Evolutionary conservation across 2,113 vertebrate genomes (phyloP).

Genomic region (Rhea americana): DNA sequence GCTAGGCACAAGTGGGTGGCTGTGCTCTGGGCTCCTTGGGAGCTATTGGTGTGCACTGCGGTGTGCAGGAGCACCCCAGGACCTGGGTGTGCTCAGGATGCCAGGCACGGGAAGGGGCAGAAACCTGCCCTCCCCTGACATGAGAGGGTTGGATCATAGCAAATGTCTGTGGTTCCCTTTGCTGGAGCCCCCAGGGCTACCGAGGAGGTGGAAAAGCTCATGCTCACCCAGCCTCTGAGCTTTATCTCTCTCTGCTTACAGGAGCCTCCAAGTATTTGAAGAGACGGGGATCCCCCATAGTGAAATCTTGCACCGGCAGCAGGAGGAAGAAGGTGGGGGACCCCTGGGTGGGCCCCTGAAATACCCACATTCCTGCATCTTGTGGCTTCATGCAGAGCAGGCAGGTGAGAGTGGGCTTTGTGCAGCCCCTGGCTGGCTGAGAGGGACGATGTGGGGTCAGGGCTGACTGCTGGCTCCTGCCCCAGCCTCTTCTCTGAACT

Average conservation of each 20-base stretch:
- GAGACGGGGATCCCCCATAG: slow-evolving; percentile 90
- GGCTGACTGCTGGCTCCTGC: background rate
- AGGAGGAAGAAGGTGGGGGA: slow-evolving; percentile 84
- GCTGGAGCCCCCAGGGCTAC: slow-evolving; percentile 4
- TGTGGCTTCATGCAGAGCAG: slow-evolving; percentile 91
- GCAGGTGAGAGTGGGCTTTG: slow-evolving; percentile 75
- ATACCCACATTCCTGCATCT: slow-evolving; percentile 88
- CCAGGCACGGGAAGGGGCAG: background rate
- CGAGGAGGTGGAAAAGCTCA: background rate
- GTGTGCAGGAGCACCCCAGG: background rate
- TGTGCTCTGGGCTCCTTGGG: background rate
- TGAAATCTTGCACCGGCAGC: slow-evolving; percentile 86
- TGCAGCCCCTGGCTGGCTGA: background rate
- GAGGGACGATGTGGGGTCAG: background rate
- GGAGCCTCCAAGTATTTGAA: slow-evolving; percentile 93
- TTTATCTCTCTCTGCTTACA: slow-evolving; percentile 55
- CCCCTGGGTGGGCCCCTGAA: slow-evolving; percentile 90
- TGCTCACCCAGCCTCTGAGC: slow-evolving; percentile 30
- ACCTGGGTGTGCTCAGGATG: background rate
- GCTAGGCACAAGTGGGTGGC: slow-evolving; percentile 48
- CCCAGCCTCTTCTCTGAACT: background rate
- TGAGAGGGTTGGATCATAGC: background rate
- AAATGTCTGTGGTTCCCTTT: slow-evolving; percentile 19
- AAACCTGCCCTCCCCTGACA: background rate
- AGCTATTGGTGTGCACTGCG: background rate